Evolutionary conservation across 2,888 invertebrate species (phyloP), one percentile per base, ranked within the genome.

Genomic region (Cepaea hortensis): DNA sequence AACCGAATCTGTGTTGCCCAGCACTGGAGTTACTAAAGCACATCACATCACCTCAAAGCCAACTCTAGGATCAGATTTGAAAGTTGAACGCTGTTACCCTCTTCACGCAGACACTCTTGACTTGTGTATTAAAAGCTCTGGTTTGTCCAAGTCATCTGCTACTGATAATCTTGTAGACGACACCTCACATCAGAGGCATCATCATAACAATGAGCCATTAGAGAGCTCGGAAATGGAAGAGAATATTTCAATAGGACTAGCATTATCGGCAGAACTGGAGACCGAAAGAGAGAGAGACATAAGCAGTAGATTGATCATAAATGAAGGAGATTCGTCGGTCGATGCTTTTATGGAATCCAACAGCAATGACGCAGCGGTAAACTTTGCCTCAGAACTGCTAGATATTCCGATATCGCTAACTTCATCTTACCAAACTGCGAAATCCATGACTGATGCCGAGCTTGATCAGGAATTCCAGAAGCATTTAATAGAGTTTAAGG

Each of bases 401-500:
- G 86, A 86, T 23, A 9, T 76, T 5, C 68, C 86, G 15, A 35
- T 86, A 48, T 81, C 85, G 0, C 35, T 85, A 65, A 76, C 81
- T 0, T 48, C 82, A 20, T 68, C 76, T 35, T 82, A 86, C 48
- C 75, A 79, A 20, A 48, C 76, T 18, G 73, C 76, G 46, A 85
- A 85, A 23, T 68, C 86, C 7, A 87, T 87, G 84, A 84, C 86
- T 15, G 88, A 88, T n/a, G 86, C 73, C 55, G 90, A 89, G 13
- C 85, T 89, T 23, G 91, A 91, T 85, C 89, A 89, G 79, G 91
- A 91, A 65, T 88, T 91, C 79, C 89, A 89, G 84, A 89, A 88
- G 65, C 89, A 91, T 76, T 89, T 91, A 88, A 88, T 89, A 80
- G 91, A 91, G 87, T 86, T 92, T 85, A 88, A 89, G 81, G 90